Evolutionary conservation across 1,140 invertebrate species (phyloP).

Genomic region (Atopsyche davidsoni): DNA sequence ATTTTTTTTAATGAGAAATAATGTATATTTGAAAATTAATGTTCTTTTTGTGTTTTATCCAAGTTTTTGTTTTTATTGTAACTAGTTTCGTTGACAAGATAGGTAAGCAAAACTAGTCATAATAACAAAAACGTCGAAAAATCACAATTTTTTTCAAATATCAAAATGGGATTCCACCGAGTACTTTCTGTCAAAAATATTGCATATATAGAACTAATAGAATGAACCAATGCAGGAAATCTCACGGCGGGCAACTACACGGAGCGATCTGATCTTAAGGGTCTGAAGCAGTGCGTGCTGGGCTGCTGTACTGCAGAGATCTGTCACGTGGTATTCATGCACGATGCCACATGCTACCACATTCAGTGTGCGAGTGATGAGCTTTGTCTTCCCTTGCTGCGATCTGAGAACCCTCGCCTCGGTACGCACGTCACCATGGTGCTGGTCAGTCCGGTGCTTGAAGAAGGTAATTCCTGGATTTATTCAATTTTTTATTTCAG

Average conservation of each 20-base stretch:
- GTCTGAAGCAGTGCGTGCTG: slow-evolving; percentile 60
- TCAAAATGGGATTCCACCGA: no score
- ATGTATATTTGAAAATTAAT: no score
- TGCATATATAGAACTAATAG: no score
- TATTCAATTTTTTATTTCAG: slow-evolving; percentile 3
- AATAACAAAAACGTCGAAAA: no score
- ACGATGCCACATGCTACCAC: slow-evolving; percentile 69
- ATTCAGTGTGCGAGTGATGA: slow-evolving; percentile 64
- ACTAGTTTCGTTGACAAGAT: no score
- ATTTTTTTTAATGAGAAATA: no score
- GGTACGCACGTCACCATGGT: slow-evolving; percentile 65
- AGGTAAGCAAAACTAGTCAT: no score
- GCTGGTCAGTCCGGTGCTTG: slow-evolving; percentile 60
- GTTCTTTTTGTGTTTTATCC: no score
- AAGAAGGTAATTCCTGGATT: slow-evolving; percentile 33
- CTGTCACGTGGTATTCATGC: slow-evolving; percentile 77
- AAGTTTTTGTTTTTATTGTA: no score
- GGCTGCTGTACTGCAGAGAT: slow-evolving; percentile 60
- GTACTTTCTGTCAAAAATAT: no score
- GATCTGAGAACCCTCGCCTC: slow-evolving; percentile 48
- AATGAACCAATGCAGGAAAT: slow-evolving; percentile 45
- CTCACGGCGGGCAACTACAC: slow-evolving; percentile 55
- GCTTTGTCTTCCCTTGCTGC: slow-evolving; percentile 59
- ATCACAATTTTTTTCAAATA: no score
- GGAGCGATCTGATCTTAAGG: slow-evolving; percentile 49